Conservation (phyloP, 2,797 vertebrate species). For the Peromyscus eremicus region DNA sequence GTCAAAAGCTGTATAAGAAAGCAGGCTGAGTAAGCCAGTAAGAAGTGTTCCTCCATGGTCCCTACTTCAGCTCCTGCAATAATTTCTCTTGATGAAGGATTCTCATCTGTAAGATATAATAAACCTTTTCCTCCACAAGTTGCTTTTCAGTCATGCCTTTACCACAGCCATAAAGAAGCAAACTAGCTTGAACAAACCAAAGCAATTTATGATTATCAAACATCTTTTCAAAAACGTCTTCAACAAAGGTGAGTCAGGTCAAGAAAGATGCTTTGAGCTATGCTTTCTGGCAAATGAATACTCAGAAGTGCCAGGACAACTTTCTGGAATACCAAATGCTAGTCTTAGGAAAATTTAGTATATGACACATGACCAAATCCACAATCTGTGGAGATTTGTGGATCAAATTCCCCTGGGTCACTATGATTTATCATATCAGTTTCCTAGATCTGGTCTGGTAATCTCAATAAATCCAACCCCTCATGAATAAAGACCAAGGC, state of each 20-base stretch:
- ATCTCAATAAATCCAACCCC: background rate
- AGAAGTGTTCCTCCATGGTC: background rate
- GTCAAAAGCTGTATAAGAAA: background rate
- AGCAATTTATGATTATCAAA: background rate
- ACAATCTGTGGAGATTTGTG: background rate
- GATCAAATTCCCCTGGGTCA: background rate
- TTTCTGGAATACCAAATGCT: background rate
- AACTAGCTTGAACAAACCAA: background rate
- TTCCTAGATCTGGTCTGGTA: background rate
- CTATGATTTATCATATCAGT: background rate
- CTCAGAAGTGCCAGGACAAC: background rate
- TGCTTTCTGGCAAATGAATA: background rate
- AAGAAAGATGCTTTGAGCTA: background rate
- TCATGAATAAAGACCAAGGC: background rate
- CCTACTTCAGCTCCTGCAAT: background rate
- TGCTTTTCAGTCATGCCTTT: background rate
- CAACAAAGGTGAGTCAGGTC: background rate
- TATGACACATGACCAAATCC: background rate
- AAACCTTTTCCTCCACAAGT: background rate
- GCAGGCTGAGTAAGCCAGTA: background rate
- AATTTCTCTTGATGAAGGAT: background rate
- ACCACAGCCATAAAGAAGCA: background rate
- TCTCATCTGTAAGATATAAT: background rate
- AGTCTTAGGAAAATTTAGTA: background rate
- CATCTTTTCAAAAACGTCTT: slow-evolving; percentile 23